Base-by-base conservation (phyloP, 1,140 invertebrate species). In the Lasioglossum albipes region DNA sequence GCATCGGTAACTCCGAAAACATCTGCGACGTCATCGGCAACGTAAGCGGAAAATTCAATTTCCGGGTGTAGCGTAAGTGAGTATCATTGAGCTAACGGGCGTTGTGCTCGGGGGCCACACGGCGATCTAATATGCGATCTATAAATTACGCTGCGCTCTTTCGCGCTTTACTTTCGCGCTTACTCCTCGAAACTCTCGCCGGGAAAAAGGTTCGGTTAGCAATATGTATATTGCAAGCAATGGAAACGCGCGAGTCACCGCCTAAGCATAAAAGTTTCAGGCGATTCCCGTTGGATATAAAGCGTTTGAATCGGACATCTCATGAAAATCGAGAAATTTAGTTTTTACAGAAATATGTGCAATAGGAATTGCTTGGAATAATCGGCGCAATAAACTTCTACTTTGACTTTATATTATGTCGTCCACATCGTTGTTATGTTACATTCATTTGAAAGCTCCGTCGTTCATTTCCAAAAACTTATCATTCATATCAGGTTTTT, bases 41-140 rank as follows among this genome's bases (percentile, higher is more conserved):
- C n/a, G 42, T 49, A 68, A 42, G 54, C 41, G 75, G 41, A 76
- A 70, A 69, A 76, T 77, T 77, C 67, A 49, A 76, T 69, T 69
- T 59, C 16, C 49, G 16, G 13, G 7, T 36, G n/a, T 18, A 22
- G 3, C 27, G 20, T 18, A 16, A 49, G 7, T 7, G 74, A 76
- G 16, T 45, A 13, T 70, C 41, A 18, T 22, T 18, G 7, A 61
- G 18, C 18, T 16, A 65, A 27, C 69, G 59, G 9, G 22, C 7
- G 6, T 9, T n/a, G 18, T 12, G 54, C 27, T 36, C 12, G 4
- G 0, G 49, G 36, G 61, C 36, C 36, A 18, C 20, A 20, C 9
- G 22, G 18, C 18, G 27, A 49, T 49, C 20, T 70, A 49, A 70
- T 52, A 41, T 36, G 49, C 45, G 31, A 67, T 45, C 41, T 62